Conservation (phyloP, 2,797 vertebrate genomes). For the Fratercula arctica region DNA sequence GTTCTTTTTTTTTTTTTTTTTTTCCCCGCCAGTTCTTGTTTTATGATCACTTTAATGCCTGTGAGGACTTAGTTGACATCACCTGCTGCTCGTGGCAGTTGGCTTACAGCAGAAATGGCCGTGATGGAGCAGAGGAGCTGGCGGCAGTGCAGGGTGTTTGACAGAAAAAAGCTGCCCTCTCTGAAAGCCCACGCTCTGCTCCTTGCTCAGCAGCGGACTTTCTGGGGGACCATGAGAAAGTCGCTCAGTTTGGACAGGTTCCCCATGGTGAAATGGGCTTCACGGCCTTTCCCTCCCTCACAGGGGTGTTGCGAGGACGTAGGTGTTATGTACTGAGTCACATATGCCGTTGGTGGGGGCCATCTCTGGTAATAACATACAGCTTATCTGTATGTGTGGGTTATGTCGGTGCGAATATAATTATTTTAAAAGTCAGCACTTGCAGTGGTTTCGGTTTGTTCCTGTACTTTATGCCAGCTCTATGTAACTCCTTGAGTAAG, state of each 20-base stretch:
- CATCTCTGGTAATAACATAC: not conserved
- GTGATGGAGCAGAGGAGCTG: not conserved
- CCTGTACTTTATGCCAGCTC: not conserved
- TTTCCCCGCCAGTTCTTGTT: not conserved
- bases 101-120: not conserved
- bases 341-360: not conserved
- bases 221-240: not conserved
- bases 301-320: not conserved
- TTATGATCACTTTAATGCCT: not conserved
- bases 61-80: not conserved
- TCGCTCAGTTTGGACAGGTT: not conserved
- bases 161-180: not conserved
- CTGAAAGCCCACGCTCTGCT: not conserved
- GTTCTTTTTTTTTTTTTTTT: not conserved
- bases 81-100: not conserved
- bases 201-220: not conserved
- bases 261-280: not conserved
- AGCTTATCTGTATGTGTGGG: not conserved
- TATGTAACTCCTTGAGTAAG: not conserved
- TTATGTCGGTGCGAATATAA: slow-evolving; percentile 48
- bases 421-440: not conserved
- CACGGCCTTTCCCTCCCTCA: not conserved
- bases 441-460: not conserved
- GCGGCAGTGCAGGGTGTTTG: not conserved
- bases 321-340: not conserved